Evolutionary conservation across 2,888 invertebrate genomes (phyloP), one percentile per base, ranked within the genome.

Genomic region (Cosmopolites sordidus): DNA sequence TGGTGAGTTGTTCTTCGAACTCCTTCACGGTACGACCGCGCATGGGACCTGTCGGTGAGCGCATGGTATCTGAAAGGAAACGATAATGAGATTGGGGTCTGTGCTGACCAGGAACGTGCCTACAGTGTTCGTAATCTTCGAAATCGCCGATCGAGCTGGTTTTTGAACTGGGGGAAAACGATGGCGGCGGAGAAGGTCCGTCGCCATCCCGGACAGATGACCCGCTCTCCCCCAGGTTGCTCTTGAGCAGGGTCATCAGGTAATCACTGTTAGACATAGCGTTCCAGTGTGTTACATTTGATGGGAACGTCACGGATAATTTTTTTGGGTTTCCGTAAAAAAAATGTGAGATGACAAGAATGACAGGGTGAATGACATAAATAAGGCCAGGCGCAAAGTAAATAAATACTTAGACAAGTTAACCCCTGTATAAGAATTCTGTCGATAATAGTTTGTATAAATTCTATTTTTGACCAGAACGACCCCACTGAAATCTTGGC

Each of bases 1-100:
- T 80, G 46, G 83, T 83, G 60, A 94, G 79, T 71, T 93, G 88
- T 72, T 94, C 89, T 70, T 94, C 93, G 68, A 89, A 87, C 63
- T 94, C 93, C 66, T 92, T 92, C 79, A 94, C 87, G 18, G 89
- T 88, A 48, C 87, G 79, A 64, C 69, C 69, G 6, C 71, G 64
- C 60, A 67, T 59, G 2, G 68, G 66, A 9, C 66, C 68, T 2
- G 59, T 53, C 2, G 72, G 69, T 2, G 71, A 69, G 5, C 68
- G 64, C 48, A 67, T 63, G 4, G 68, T 62, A 64, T 67, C 69
- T 70, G 55, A 33, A 63, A 63, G 45, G 58, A 58, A 47, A 56
- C 48, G 22, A 14, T 30, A 15, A 46, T 8, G 4, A 8, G 22
- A 22, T 22, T 8, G 22, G 22, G 4, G 8, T 8, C 22, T 22